phyloP scores from a whole-genome alignment of 2,888 invertebrate species.

The Chloroclystis v-ata region DNA sequence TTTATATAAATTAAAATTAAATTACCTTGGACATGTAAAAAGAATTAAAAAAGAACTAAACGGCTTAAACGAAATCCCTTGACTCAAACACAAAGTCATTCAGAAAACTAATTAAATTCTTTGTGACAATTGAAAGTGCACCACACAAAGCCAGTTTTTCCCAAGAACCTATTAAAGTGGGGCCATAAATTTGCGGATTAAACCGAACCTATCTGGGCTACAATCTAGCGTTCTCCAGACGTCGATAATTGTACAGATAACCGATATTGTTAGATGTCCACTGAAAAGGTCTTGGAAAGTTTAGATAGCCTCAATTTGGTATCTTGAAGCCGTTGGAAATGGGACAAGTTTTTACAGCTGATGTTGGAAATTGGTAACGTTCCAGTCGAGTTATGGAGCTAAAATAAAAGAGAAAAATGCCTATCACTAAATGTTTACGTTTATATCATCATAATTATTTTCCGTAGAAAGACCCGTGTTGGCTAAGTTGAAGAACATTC shows the following conservation, averaged over 20 bases:
- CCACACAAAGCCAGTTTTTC: slow-evolving; percentile 41
- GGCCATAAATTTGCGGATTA: slow-evolving; percentile 70
- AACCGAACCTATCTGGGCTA: slow-evolving; percentile 67
- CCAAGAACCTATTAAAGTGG: slow-evolving; percentile 58
- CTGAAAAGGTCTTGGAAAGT: slow-evolving; percentile 39
- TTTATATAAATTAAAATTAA: no score
- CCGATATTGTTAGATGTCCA: slow-evolving; percentile 54
- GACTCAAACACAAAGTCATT: background rate
- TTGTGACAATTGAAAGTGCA: slow-evolving; percentile 15
- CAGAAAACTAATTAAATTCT: slow-evolving; percentile 7
- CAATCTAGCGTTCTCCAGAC: slow-evolving; percentile 59
- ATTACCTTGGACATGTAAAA: no score
- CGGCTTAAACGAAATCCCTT: no score
- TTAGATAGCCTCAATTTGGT: slow-evolving; percentile 28
- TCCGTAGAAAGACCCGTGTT: no score
- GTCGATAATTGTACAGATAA: slow-evolving; percentile 69
- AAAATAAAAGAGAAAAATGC: no score
- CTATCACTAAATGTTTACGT: no score
- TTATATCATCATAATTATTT: no score
- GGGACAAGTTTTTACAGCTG: slow-evolving; percentile 20
- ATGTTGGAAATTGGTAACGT: no score
- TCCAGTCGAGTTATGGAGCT: no score
- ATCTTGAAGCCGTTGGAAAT: slow-evolving; percentile 17
- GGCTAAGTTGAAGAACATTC: no score
- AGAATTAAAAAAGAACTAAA: no score